Base-by-base conservation (phyloP, 92 coral and sea anemone species). In the Palythoa heliodiscus region DNA sequence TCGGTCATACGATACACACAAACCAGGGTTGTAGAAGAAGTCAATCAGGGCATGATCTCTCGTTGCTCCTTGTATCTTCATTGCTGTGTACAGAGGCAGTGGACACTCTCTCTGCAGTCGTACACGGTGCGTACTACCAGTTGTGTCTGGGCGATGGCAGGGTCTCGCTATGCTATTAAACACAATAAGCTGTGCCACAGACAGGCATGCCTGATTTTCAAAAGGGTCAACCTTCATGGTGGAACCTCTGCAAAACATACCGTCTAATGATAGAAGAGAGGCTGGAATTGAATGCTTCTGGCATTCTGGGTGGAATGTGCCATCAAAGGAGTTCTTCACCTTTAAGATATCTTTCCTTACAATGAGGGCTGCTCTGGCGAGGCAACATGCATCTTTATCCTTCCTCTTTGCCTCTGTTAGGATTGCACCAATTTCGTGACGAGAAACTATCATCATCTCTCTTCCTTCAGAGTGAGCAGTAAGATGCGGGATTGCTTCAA, bases 391-490 rank as follows among this genome's bases (percentile, higher is more conserved):
- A 73, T 85, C 82, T 38, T 47, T 48, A 60, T 85, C 88, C 52
- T 85, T 50, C n/a, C n/a, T n/a, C n/a, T n/a, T n/a, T n/a, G n/a
- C n/a, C n/a, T n/a, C n/a, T n/a, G n/a, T n/a, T n/a, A n/a, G n/a
- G n/a, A n/a, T n/a, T n/a, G n/a, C n/a, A n/a, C n/a, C n/a, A n/a
- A n/a, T n/a, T n/a, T n/a, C 93, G 40, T 90, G 90, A 50, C 86
- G 77, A 37, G 86, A 87, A 38, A 83, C 95, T 50, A 90, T 57
- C 37, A 76, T 47, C n/a, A 88, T 84, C 40, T 90, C 90, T 37
- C 93, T 76, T 29, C 93, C 93, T 81, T 92, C 84, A 55, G 84
- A n/a, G n/a, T n/a, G n/a, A n/a, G n/a, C n/a, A n/a, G n/a, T n/a
- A n/a, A n/a, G n/a, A n/a, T n/a, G n/a, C 4, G 92, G 95, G 78